phyloP scores from a whole-genome alignment of 2,797 vertebrate genomes.

The Pterois miles region DNA sequence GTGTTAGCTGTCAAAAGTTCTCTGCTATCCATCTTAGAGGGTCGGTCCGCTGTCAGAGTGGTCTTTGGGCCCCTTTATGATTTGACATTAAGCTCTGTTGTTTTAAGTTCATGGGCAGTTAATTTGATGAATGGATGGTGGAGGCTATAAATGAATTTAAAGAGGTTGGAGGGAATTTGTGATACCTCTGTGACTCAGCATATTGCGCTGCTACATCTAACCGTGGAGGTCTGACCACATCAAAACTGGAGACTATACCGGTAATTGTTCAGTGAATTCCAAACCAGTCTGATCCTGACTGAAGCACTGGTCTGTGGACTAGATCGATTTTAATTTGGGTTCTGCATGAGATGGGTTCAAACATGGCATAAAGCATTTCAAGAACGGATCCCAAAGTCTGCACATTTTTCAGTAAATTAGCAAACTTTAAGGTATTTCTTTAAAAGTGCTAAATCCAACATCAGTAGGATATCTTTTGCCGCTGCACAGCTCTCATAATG shows the following conservation, averaged over 20 bases:
- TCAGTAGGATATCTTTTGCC: too few relatives aligned
- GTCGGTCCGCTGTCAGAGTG: constrained; percentile 24
- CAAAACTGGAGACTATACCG: constrained; percentile 37
- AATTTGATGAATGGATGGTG: constrained; percentile 51
- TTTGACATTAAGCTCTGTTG: constrained; percentile 40
- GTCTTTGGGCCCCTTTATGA: constrained; percentile 28
- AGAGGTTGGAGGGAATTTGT: constrained; percentile 22
- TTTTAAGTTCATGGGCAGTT: constrained; percentile 31
- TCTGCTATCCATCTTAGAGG: constrained; percentile 23
- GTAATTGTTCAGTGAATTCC: constrained; percentile 37
- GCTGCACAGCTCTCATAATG: too few relatives aligned
- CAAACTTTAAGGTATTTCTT: not conserved
- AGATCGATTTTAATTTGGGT: constrained; percentile 16
- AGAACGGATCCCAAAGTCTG: not conserved
- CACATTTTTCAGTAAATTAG: not conserved
- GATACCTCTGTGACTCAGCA: constrained; percentile 27
- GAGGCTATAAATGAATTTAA: constrained; percentile 50
- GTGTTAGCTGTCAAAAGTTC: constrained; percentile 25
- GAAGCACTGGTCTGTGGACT: not conserved
- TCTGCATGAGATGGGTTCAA: constrained; percentile 7
- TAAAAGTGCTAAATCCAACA: not conserved
- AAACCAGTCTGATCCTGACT: constrained; percentile 23
- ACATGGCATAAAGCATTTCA: not conserved
- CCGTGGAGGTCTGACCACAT: constrained; percentile 40
- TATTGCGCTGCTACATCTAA: constrained; percentile 35